phyloP scores from a whole-genome alignment of 92 coral and sea anemone species.

The Porites evermanni region DNA sequence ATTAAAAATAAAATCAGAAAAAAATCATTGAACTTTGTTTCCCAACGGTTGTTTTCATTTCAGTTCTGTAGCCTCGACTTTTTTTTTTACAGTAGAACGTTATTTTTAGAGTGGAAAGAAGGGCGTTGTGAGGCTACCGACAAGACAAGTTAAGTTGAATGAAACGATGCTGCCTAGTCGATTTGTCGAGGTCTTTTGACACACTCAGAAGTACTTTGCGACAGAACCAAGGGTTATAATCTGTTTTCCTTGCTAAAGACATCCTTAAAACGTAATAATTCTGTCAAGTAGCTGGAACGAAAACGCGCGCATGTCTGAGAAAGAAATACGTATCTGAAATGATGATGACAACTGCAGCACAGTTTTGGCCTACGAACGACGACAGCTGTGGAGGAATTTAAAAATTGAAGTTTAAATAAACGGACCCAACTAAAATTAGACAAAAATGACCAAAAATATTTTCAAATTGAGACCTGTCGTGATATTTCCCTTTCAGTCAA shows the following conservation, averaged over 20 bases:
- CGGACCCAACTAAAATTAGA: background rate
- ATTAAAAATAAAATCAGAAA: background rate
- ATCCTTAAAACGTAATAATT: conserved; percentile 31
- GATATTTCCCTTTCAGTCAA: too few relatives aligned
- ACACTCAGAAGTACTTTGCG: background rate
- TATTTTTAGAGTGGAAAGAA: too few relatives aligned
- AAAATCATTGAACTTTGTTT: background rate
- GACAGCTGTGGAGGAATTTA: background rate
- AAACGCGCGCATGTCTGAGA: conserved; percentile 13
- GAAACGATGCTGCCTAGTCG: too few relatives aligned
- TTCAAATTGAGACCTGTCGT: too few relatives aligned
- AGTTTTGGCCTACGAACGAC: background rate
- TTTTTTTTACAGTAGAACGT: background rate
- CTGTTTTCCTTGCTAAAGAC: conserved; percentile 23
- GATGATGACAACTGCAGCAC: background rate
- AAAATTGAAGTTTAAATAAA: background rate
- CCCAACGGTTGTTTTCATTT: background rate
- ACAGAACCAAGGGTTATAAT: conserved; percentile 20
- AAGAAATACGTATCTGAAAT: background rate
- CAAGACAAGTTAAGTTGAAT: too few relatives aligned
- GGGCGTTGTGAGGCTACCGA: background rate
- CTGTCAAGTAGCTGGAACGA: conserved; percentile 20
- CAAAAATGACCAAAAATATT: background rate
- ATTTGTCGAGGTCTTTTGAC: too few relatives aligned
- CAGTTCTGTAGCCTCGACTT: background rate